These are phyloP conservation scores for Dasyurus viverrinus DNA, from an alignment of 2,113 vertebrate genomes.

Conservation along the genomic window DNA sequence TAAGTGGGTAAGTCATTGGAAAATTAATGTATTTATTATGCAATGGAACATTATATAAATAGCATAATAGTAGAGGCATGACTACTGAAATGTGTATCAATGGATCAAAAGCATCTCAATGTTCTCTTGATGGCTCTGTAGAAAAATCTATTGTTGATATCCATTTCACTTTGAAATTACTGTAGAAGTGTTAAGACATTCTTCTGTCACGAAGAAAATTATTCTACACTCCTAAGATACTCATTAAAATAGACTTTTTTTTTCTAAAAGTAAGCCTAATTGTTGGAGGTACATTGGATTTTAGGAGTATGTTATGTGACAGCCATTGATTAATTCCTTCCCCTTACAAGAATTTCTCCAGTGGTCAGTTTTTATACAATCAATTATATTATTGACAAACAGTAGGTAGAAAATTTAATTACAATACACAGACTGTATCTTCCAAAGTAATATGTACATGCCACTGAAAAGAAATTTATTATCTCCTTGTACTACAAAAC, in stretches of 20 bases:
- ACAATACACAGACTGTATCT: background rate
- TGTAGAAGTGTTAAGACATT: background rate
- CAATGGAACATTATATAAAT: background rate
- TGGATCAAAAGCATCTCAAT: background rate
- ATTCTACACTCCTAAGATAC: background rate
- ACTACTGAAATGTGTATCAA: background rate
- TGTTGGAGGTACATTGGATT: slow-evolving; percentile 28
- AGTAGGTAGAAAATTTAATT: background rate
- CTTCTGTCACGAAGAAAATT: background rate
- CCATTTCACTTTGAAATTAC: background rate
- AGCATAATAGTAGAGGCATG: background rate
- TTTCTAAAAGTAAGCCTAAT: background rate
- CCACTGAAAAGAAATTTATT: background rate
- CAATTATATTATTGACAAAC: slow-evolving; percentile 3
- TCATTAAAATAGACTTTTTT: slow-evolving; percentile 54
- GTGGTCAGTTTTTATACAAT: slow-evolving; percentile 4
- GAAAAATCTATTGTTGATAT: background rate
- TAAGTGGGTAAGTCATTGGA: background rate
- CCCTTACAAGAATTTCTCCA: background rate
- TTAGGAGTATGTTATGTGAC: slow-evolving; percentile 28
- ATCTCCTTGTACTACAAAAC: background rate
- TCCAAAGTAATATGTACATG: background rate
- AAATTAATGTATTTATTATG: background rate
- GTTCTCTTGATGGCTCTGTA: background rate
- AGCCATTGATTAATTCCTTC: slow-evolving; percentile 20